Percentiles rank a stretch among this genome's conserved stretches.
These are phyloP conservation scores for Coccyzus lansbergi DNA, from an alignment of 2,797 vertebrate genomes.

Conservation along the genomic window DNA sequence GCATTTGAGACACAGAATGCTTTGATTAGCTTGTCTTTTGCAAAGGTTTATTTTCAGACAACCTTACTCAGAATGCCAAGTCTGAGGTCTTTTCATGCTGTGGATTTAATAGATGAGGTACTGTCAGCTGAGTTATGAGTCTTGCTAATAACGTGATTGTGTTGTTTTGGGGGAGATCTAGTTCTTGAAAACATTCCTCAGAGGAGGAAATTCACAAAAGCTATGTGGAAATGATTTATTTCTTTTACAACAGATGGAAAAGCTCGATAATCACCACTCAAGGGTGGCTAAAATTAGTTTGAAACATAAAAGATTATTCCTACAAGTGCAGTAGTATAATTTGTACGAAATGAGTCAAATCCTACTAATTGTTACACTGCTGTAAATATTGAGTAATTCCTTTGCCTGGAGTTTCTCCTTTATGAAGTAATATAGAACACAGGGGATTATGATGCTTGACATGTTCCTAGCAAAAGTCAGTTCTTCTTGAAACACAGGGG, in stretches of 20 bases:
- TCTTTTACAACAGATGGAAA: constrained; percentile 57
- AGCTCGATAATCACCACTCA: constrained; percentile 31
- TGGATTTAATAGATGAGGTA: constrained; percentile 24
- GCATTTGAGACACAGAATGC: neutral
- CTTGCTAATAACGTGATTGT: constrained; percentile 28
- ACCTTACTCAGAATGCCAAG: neutral
- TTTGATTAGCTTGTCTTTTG: constrained; percentile 30
- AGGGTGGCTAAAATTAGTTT: constrained; percentile 63
- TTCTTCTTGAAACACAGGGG: neutral
- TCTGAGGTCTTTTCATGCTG: constrained; percentile 23
- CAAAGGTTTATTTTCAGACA: constrained; percentile 45
- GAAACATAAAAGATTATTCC: constrained; percentile 56
- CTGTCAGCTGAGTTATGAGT: constrained; percentile 49
- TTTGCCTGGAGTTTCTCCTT: constrained; percentile 1
- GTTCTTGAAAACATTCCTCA: constrained; percentile 46
- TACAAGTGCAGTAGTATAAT: constrained; percentile 51
- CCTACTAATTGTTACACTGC: constrained; percentile 36
- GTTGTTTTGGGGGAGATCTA: neutral
- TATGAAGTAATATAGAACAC: neutral
- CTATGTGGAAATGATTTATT: constrained; percentile 19
- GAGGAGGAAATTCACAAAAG: constrained; percentile 51
- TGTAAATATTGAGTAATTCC: constrained; percentile 48
- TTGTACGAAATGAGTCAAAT: constrained; percentile 32
- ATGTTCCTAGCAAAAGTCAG: neutral
- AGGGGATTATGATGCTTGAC: neutral